Conservation (phyloP, 2,888 invertebrate species). For the Furcula furcula region DNA sequence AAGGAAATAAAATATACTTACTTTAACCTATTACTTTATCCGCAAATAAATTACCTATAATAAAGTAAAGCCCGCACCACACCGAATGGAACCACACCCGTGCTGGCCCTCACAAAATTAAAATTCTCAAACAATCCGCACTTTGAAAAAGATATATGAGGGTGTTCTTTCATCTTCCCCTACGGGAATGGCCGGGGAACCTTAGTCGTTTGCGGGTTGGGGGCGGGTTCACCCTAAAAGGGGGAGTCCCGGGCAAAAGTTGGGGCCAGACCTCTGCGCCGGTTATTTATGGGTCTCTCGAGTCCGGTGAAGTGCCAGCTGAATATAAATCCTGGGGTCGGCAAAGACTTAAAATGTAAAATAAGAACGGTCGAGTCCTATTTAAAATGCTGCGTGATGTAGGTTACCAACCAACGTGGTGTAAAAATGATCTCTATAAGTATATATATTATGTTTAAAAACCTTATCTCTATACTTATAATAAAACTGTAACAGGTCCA, state of each 20-base stretch:
- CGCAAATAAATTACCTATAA: no score
- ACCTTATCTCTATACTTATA: no score
- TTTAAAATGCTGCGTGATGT: slow-evolving; percentile 31
- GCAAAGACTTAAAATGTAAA: slow-evolving; percentile 72
- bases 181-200: slow-evolving; percentile 55
- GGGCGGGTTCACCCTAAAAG: slow-evolving; percentile 31
- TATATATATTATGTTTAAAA: no score
- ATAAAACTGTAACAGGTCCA: no score
- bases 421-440: no score
- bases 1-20: no score
- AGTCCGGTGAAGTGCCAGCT: slow-evolving; percentile 73
- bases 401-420: no score
- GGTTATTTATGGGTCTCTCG: slow-evolving; percentile 79
- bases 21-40: no score
- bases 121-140: slow-evolving; percentile 77
- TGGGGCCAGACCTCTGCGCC: slow-evolving; percentile 59
- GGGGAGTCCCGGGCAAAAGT: slow-evolving; percentile 39
- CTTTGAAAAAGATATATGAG: slow-evolving; percentile 79
- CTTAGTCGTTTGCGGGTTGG: slow-evolving; percentile 71
- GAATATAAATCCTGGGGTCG: slow-evolving; percentile 75
- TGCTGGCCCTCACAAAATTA: slow-evolving; percentile 61
- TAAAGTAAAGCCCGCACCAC: slow-evolving; percentile 10
- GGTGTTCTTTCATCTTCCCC: slow-evolving; percentile 78
- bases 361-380: slow-evolving; percentile 47
- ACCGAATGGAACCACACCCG: slow-evolving; percentile 16